These are phyloP conservation scores for Epinephelus cyanopodus DNA, from an alignment of 2,113 vertebrate genomes.

Conservation along the genomic window DNA sequence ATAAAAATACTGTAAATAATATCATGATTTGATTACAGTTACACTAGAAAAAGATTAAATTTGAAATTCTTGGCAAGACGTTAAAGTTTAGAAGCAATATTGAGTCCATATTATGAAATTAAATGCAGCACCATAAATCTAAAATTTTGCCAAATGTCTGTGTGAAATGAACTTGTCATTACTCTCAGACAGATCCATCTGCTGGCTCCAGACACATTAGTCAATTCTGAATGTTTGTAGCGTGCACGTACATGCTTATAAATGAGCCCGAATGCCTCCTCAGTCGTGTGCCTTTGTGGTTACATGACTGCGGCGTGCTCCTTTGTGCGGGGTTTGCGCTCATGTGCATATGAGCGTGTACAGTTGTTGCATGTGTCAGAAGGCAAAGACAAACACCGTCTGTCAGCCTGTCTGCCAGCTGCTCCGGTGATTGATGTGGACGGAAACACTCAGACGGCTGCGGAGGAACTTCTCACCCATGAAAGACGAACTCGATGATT, in stretches of 20 bases:
- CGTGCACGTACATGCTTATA: slow-evolving; percentile 10
- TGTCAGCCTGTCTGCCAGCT: slow-evolving; percentile 75
- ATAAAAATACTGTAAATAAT: background rate
- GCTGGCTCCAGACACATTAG: slow-evolving; percentile 52
- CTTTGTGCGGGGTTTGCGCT: slow-evolving; percentile 1
- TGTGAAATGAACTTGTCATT: slow-evolving; percentile 63
- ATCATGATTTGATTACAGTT: background rate
- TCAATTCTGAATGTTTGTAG: slow-evolving; percentile 25
- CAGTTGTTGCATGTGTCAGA: slow-evolving; percentile 62
- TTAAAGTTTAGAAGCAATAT: slow-evolving; percentile 2
- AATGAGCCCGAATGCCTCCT: slow-evolving; percentile 20
- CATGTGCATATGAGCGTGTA: slow-evolving; percentile 38
- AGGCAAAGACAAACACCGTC: slow-evolving; percentile 73
- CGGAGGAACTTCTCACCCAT: slow-evolving; percentile 73
- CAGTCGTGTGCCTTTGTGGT: slow-evolving; percentile 25
- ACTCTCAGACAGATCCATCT: slow-evolving; percentile 73
- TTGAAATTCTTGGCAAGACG: background rate
- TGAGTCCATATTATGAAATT: slow-evolving; percentile 14
- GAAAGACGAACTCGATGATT: slow-evolving; percentile 76
- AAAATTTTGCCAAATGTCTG: slow-evolving; percentile 36
- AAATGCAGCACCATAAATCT: slow-evolving; percentile 30
- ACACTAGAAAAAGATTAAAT: background rate
- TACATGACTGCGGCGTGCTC: slow-evolving; percentile 11
- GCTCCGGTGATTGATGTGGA: slow-evolving; percentile 77
- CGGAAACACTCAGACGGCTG: slow-evolving; percentile 55